Percentiles rank a stretch among this genome's conserved stretches.
These are phyloP conservation scores for Sarcophaga variegata DNA, from an alignment of 2,888 invertebrate species.

Conservation along the genomic window DNA sequence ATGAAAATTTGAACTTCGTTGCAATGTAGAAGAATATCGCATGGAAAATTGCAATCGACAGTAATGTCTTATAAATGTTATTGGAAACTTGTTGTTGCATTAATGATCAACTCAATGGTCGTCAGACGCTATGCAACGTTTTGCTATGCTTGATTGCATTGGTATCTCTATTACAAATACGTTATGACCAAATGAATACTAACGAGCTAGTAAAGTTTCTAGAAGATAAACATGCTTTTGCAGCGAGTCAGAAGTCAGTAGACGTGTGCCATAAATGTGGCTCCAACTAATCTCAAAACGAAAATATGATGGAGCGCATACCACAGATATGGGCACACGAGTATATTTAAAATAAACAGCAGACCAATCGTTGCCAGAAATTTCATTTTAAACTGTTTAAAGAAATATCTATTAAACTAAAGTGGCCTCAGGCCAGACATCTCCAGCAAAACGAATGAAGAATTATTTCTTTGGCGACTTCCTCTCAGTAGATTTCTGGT, in stretches of 20 bases:
- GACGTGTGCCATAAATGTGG: slow-evolving; percentile 75
- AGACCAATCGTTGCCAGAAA: slow-evolving; percentile 15
- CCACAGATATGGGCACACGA: background rate
- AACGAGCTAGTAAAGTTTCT: slow-evolving; percentile 24
- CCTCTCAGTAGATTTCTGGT: too few species aligned
- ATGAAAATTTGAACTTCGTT: slow-evolving; percentile 15
- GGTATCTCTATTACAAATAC: slow-evolving; percentile 40
- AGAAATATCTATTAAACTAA: too few species aligned
- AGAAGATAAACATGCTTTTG: slow-evolving; percentile 31
- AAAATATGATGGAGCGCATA: slow-evolving; percentile 39
- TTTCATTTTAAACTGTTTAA: background rate
- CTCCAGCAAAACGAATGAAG: too few species aligned
- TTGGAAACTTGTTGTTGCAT: slow-evolving; percentile 54
- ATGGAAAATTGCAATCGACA: slow-evolving; percentile 39
- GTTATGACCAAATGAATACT: slow-evolving; percentile 30
- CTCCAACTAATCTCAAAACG: slow-evolving; percentile 22
- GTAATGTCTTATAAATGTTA: slow-evolving; percentile 37
- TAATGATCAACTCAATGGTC: slow-evolving; percentile 40
- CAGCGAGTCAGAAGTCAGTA: slow-evolving; percentile 52
- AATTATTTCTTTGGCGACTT: too few species aligned
- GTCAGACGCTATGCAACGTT: slow-evolving; percentile 15
- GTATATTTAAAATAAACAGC: slow-evolving; percentile 3
- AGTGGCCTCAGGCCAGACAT: too few species aligned
- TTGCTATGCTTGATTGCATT: slow-evolving; percentile 33
- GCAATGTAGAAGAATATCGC: slow-evolving; percentile 36